Percentiles rank a stretch among this genome's conserved stretches.
These are phyloP conservation scores for Pantelozetes paolii DNA, from an alignment of 2,888 invertebrate genomes.

Conservation along the genomic window DNA sequence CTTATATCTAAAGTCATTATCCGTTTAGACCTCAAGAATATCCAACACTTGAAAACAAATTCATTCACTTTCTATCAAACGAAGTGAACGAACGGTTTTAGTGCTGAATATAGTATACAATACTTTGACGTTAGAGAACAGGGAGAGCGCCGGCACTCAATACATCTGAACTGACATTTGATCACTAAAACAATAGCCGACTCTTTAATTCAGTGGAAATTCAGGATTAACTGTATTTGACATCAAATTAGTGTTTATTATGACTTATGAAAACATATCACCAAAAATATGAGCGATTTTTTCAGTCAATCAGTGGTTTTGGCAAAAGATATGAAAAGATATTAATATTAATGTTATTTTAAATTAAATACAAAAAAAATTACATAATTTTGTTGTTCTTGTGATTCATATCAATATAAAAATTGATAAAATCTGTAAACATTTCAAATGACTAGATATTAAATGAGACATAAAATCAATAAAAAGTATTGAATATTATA, in stretches of 20 bases:
- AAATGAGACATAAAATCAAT: neutral
- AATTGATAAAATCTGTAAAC: too few relatives aligned
- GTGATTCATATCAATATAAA: too few relatives aligned
- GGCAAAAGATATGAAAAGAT: too few relatives aligned
- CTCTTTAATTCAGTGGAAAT: conserved; percentile 4
- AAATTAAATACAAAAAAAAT: too few relatives aligned
- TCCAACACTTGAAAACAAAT: too few relatives aligned
- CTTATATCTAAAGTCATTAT: neutral
- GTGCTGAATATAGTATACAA: neutral
- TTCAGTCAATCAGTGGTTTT: conserved; percentile 17
- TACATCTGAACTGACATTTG: too few relatives aligned
- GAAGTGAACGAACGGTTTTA: too few relatives aligned
- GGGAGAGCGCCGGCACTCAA: too few relatives aligned
- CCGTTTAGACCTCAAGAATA: neutral
- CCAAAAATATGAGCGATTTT: neutral
- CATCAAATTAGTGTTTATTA: neutral
- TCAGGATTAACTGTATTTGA: conserved; percentile 4
- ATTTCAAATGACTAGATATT: too few relatives aligned
- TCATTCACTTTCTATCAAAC: too few relatives aligned
- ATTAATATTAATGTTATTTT: too few relatives aligned
- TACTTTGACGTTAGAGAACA: conserved; percentile 3
- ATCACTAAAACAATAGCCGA: neutral
- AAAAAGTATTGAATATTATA: neutral
- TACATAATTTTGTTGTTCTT: too few relatives aligned
- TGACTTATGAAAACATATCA: conserved; percentile 18